phyloP scores from a whole-genome alignment of 2,113 vertebrate genomes.

The Fregetta grallaria region DNA sequence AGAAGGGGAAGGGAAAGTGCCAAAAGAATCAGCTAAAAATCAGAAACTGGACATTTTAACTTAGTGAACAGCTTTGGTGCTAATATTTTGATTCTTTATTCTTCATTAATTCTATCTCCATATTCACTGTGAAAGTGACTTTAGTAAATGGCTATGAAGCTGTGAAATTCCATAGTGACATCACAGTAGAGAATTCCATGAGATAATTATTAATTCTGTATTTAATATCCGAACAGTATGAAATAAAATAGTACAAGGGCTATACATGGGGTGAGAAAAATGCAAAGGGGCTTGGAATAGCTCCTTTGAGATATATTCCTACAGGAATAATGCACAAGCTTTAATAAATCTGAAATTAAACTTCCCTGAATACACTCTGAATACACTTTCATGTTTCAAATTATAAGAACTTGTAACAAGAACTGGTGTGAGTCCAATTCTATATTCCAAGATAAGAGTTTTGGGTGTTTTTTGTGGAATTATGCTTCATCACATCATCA shows the following conservation, averaged over 20 bases:
- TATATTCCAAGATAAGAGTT: not conserved
- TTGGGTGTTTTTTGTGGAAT: not conserved
- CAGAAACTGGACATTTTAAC: not conserved
- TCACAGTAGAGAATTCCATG: not conserved
- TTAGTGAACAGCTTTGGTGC: not conserved
- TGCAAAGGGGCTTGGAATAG: not conserved
- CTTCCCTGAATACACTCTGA: not conserved
- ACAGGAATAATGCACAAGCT: rapidly evolving
- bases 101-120: not conserved
- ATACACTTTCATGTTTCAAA: not conserved
- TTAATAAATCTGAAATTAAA: not conserved
- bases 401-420: not conserved
- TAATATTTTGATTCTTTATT: not conserved
- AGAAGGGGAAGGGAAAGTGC: not conserved
- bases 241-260: not conserved
- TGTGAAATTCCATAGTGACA: not conserved
- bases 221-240: not conserved
- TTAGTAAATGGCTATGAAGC: not conserved
- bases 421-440: not conserved
- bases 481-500: not conserved
- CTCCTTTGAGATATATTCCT: not conserved
- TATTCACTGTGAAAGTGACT: not conserved
- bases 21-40: not conserved
- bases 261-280: not conserved
- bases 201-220: not conserved